Base-by-base conservation (phyloP, 1,140 invertebrate species). In the Drosophila sucinea region DNA sequence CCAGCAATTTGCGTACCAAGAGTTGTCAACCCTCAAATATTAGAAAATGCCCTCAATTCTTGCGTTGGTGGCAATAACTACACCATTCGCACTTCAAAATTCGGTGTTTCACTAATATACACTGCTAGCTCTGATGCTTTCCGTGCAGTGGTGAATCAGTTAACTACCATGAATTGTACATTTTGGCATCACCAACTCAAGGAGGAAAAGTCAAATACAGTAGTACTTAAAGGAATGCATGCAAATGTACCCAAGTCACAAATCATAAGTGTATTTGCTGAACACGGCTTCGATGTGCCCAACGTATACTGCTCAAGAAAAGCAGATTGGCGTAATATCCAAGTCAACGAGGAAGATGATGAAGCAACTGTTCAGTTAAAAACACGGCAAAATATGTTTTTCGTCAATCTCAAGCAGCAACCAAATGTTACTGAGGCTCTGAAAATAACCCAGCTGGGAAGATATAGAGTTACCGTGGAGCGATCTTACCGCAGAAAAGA, bases 291-390 rank as follows among this genome's bases (percentile, higher is more conserved):
- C 30, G 57, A 71, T 54, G 44, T 44, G 4, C 56, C 55, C 47
- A 70, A 67, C 27, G 51, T 65, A 11, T 70, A 65, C 7, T 65
- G 69, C 33, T 62, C 68, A 3, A 71, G 23, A 65, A 71, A 71
- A 0, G 29, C 25, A 27, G 41, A 40, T 30, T 60, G 60, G 58
- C 60, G 30, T 4, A 68, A 68, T 25, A 29, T 55, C 7, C 30
- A 64, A 32, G 25, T 64, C n/a, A 62, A 64, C 11, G 47, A 51
- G 11, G 25, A 41, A 8, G 33, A 65, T 23, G 35, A 23, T 4
- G 51, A 65, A 41, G 63, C 27, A 8, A 38, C 35, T 38, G 35
- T 38, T 5, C 35, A 38, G 35, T 38, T 38, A 38, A 38, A 38
- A 38, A 38, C 35, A 38, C 6, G 35, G 35, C 35, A 38, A 38